phyloP scores from a whole-genome alignment of 1,140 invertebrate genomes.

The Palaemon carinicauda region DNA sequence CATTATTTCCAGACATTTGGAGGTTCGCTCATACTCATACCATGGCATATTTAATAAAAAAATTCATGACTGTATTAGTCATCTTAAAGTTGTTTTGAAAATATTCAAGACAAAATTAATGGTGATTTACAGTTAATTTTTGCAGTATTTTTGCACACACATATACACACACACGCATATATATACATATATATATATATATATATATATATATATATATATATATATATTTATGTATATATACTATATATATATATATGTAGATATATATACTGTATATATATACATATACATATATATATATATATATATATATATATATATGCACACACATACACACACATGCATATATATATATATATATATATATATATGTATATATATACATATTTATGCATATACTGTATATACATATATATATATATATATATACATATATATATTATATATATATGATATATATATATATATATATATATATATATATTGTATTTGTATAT shows the following conservation, averaged over 20 bases:
- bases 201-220: neutral
- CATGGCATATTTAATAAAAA: too few relatives aligned
- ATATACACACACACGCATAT: neutral
- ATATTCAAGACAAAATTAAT: too few relatives aligned
- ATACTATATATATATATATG: neutral
- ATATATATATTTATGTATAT: neutral
- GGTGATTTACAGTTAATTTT: too few relatives aligned
- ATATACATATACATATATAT: neutral
- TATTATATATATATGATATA: neutral
- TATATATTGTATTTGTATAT: neutral
- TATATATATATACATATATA: neutral
- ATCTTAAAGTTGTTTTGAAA: too few relatives aligned
- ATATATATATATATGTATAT: neutral
- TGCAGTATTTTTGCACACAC: neutral
- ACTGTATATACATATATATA: neutral
- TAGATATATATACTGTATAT: neutral
- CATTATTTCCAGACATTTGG: too few relatives aligned
- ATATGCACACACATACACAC: neutral
- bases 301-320: neutral
- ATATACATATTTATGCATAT: neutral
- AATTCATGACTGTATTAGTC: too few relatives aligned
- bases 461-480: neutral
- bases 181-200: neutral
- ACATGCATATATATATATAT: neutral
- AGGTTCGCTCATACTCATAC: too few relatives aligned